Evolutionary conservation across 2,113 vertebrate genomes (phyloP), one percentile per base, ranked within the genome.

Genomic region (Hassar affinis): DNA sequence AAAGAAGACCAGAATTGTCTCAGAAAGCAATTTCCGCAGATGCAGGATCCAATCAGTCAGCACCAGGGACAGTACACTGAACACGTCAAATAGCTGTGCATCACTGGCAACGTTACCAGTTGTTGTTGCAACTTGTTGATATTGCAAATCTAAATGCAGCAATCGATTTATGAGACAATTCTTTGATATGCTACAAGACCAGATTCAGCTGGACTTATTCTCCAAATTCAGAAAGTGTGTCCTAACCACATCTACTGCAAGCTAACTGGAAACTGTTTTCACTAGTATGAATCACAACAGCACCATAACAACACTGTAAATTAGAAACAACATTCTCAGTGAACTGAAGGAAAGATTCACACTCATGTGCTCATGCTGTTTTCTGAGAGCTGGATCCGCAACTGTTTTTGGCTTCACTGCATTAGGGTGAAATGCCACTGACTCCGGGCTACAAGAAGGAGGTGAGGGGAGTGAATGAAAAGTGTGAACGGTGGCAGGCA

Each of bases 211-310:
- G 61, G 59, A 35, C 78, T 59, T 18, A 71, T 54, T 81, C 71
- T 76, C 62, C 69, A 84, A 62, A 52, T 49, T 38, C 75, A 57
- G 33, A 76, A 79, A 81, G 54, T 42, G 35, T 69, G 45, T 78
- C 38, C 49, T n/a, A 27, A 62, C 35, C 78, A 51, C 68, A 74
- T 66, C 45, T 47, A 79, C 62, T 22, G 76, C 77, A 75, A 77
- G 66, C 75, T 82, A 78, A 45, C 38, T 22, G 72, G 57, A 27
- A 35, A 57, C 49, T 78, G 54, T 22, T 56, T 83, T 52, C 27
- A 64, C 11, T 0, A 27, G 38, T 17, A 47, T 61, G n/a, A 72
- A 54, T 20, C 30, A 80, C 8, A 49, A 42, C 20, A 61, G 52
- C 51, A 1, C 51, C 3, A 27, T 35, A 18, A 81, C 69, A 45